Evolutionary conservation across 2,888 invertebrate species (phyloP).

Genomic region (Polymixis flavicincta): DNA sequence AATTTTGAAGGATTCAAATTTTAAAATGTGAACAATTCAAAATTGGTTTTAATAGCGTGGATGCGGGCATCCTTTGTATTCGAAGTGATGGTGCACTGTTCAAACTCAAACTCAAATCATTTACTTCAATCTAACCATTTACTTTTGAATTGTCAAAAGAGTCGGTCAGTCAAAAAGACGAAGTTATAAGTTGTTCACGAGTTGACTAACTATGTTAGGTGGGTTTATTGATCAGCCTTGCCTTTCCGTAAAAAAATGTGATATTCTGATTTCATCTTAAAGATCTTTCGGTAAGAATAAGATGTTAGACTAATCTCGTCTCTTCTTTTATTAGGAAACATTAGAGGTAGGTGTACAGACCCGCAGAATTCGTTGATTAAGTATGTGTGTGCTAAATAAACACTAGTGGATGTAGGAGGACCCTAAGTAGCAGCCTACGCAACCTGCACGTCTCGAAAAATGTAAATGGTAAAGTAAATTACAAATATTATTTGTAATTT

Average conservation of each 20-base stretch:
- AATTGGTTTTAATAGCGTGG: neutral
- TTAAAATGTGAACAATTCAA: neutral
- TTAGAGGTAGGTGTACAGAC: neutral
- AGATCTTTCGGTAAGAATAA: neutral
- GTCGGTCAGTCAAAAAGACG: too few relatives aligned
- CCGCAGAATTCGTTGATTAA: too few relatives aligned
- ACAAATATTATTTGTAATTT: constrained; percentile 2
- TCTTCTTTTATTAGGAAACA: neutral
- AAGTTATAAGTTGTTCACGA: neutral
- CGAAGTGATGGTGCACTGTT: neutral
- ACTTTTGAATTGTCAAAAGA: too few relatives aligned
- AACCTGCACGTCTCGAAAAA: too few relatives aligned
- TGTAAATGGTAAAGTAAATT: too few relatives aligned
- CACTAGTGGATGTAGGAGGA: neutral
- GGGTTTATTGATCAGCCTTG: neutral
- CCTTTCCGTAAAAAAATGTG: neutral
- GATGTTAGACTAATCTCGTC: neutral
- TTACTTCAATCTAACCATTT: too few relatives aligned
- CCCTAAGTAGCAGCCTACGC: constrained; percentile 12
- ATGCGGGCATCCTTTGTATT: neutral
- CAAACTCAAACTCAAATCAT: too few relatives aligned
- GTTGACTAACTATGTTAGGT: too few relatives aligned
- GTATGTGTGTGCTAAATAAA: neutral
- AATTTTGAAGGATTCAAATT: too few relatives aligned
- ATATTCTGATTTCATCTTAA: neutral